Conservation (phyloP, 1,140 invertebrate genomes). For the Anoplophora glabripennis region DNA sequence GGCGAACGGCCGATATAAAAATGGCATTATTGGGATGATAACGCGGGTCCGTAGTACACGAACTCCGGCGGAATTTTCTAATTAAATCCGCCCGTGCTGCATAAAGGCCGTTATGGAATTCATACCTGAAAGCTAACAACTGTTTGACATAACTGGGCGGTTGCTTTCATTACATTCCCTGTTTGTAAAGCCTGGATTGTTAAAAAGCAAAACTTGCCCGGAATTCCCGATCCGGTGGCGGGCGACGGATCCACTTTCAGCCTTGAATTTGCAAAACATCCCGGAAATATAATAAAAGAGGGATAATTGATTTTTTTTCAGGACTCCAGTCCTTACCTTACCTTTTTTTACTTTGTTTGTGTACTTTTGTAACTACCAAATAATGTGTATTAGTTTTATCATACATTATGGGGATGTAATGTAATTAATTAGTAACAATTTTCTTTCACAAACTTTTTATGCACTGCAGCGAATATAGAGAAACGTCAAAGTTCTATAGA, state of each 20-base stretch:
- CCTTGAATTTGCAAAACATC: too few relatives aligned
- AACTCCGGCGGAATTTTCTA: slow-evolving; percentile 39
- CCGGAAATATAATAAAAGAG: too few relatives aligned
- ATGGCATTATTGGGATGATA: slow-evolving; percentile 18
- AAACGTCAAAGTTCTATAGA: too few relatives aligned
- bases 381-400: too few relatives aligned
- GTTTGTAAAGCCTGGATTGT: slow-evolving; percentile 36
- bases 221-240: slow-evolving; percentile 29
- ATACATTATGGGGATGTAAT: too few relatives aligned
- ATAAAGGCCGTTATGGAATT: slow-evolving; percentile 44
- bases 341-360: too few relatives aligned
- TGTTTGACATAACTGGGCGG: slow-evolving; percentile 41
- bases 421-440: too few relatives aligned
- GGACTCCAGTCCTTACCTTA: too few relatives aligned
- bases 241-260: neutral
- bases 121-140: slow-evolving; percentile 43
- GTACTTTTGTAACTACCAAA: too few relatives aligned
- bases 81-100: slow-evolving; percentile 39
- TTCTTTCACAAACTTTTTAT: too few relatives aligned
- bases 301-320: too few relatives aligned
- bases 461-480: too few relatives aligned
- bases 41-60: slow-evolving; percentile 21
- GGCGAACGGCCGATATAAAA: slow-evolving; percentile 11
- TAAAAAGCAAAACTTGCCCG: slow-evolving; percentile 37
- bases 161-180: slow-evolving; percentile 43